phyloP scores from a whole-genome alignment of 1,140 invertebrate genomes.

The Drosophila aff. region DNA sequence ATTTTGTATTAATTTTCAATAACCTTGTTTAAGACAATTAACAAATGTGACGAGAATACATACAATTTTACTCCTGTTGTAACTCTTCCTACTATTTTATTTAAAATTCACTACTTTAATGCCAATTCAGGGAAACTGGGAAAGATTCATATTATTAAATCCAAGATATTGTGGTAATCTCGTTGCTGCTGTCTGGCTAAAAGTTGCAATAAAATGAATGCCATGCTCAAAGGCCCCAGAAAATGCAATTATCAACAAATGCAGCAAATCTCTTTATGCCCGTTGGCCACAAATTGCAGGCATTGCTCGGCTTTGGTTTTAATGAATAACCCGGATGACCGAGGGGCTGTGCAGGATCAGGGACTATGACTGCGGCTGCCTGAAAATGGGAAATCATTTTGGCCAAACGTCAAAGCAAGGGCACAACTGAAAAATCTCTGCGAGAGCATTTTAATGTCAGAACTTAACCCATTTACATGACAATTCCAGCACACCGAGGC shows the following conservation, averaged over 20 bases:
- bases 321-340: constrained; percentile 37
- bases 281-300: constrained; percentile 22
- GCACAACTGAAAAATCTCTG: constrained; percentile 52
- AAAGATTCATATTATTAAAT: background rate
- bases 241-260: constrained; percentile 55
- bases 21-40: background rate
- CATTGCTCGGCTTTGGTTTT: constrained; percentile 41
- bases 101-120: background rate
- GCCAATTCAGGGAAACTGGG: background rate
- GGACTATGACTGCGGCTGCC: constrained; percentile 6
- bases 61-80: no score
- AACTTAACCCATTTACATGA: constrained; percentile 81
- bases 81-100: no score
- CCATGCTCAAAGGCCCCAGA: constrained; percentile 18
- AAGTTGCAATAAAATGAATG: constrained; percentile 22
- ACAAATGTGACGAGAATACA: no score
- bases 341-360: constrained; percentile 10
- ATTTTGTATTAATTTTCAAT: background rate
- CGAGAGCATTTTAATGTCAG: constrained; percentile 71
- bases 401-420: constrained; percentile 42
- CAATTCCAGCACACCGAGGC: constrained; percentile 53
- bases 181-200: background rate
- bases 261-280: constrained; percentile 42
- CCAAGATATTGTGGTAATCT: background rate
- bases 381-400: constrained; percentile 47